phyloP scores from a whole-genome alignment of 2,797 vertebrate genomes.

The Myiothlypis coronata region DNA sequence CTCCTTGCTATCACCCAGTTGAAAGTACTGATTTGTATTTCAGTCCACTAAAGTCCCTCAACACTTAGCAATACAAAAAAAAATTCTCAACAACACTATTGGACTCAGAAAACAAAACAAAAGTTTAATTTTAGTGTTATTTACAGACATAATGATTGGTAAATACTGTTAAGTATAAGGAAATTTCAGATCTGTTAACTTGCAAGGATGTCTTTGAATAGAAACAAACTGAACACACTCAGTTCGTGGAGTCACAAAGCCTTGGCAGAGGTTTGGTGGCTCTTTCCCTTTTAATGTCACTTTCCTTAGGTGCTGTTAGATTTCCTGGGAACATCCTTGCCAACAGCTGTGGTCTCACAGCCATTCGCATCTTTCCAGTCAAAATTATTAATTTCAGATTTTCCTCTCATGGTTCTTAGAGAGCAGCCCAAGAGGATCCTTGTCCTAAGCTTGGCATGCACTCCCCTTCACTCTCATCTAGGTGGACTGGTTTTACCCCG shows the following conservation, averaged over 20 bases:
- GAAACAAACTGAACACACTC: not conserved
- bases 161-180: not conserved
- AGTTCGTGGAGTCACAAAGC: not conserved
- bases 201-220: not conserved
- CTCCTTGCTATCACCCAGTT: not conserved
- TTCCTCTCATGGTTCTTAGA: not conserved
- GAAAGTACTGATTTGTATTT: not conserved
- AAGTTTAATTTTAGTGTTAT: not conserved
- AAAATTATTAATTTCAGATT: not conserved
- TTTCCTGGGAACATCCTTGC: not conserved
- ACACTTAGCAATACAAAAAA: not conserved
- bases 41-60: not conserved
- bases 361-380: not conserved
- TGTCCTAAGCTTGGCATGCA: not conserved
- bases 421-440: not conserved
- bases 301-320: not conserved
- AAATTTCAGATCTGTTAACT: not conserved
- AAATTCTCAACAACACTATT: not conserved
- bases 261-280: not conserved
- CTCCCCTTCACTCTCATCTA: not conserved
- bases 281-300: not conserved
- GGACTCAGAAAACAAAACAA: not conserved
- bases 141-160: not conserved
- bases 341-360: not conserved
- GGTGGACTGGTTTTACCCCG: not conserved